These are phyloP conservation scores for Takifugu flavidus DNA, from an alignment of 2,113 vertebrate species.

Conservation along the genomic window DNA sequence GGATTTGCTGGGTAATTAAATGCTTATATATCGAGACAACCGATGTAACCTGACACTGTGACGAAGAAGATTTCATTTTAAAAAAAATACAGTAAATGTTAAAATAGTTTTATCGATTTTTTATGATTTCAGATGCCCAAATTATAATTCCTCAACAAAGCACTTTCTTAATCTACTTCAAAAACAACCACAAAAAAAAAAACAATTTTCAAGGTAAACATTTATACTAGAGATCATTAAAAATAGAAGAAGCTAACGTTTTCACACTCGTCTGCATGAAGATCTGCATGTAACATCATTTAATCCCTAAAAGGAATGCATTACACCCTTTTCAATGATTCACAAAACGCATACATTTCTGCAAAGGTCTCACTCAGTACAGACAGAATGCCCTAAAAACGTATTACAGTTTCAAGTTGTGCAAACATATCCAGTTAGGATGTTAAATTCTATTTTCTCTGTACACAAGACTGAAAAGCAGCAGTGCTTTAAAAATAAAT, in stretches of 20 bases:
- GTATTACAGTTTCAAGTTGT: slow-evolving; percentile 6
- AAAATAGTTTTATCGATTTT: slow-evolving; percentile 20
- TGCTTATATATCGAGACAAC: no score
- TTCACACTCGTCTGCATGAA: slow-evolving; percentile 6
- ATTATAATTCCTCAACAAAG: slow-evolving; percentile 6
- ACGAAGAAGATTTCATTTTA: no score
- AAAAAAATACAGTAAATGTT: no score
- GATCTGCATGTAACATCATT: background rate
- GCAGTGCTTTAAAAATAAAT: slow-evolving; percentile 48
- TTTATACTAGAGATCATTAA: background rate
- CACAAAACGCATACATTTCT: no score
- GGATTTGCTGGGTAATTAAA: no score
- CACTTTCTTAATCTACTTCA: background rate
- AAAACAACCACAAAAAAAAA: slow-evolving; percentile 44
- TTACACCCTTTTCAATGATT: no score
- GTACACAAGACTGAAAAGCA: slow-evolving; percentile 1
- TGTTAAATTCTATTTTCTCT: background rate
- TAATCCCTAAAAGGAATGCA: no score
- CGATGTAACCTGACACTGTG: no score
- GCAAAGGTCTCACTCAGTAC: background rate
- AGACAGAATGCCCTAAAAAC: background rate
- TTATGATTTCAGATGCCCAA: slow-evolving; percentile 21
- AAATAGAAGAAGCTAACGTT: slow-evolving; percentile 24
- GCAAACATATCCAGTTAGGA: slow-evolving; percentile 6
- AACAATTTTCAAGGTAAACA: slow-evolving; percentile 22